Conservation (phyloP, 2,797 vertebrate genomes). For the Hemibagrus guttatus region DNA sequence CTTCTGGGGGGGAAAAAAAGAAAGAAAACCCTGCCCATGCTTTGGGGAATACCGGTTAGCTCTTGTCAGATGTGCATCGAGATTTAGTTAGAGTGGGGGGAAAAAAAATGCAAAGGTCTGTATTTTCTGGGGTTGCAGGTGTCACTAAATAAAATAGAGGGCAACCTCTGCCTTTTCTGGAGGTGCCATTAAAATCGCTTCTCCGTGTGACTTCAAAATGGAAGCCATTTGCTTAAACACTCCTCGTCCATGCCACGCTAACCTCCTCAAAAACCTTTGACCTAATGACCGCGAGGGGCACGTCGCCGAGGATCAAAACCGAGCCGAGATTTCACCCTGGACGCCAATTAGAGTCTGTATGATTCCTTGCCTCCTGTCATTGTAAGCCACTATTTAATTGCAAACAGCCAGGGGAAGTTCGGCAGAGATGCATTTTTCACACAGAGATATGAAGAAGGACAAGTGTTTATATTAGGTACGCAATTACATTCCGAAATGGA, state of each 20-base stretch:
- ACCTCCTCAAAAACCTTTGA: slow-evolving; percentile 67
- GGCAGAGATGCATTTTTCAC: slow-evolving; percentile 18
- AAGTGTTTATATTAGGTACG: slow-evolving; percentile 7
- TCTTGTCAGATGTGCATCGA: slow-evolving; percentile 9
- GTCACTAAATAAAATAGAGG: not conserved
- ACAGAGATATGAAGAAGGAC: not conserved
- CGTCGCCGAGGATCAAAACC: slow-evolving; percentile 73
- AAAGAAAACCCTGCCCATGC: slow-evolving; percentile 18
- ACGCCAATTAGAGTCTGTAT: slow-evolving; percentile 69
- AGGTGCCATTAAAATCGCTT: slow-evolving; percentile 34
- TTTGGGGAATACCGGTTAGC: slow-evolving; percentile 17
- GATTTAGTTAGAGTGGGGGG: not conserved
- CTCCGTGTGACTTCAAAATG: slow-evolving; percentile 59
- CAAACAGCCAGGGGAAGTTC: slow-evolving; percentile 8
- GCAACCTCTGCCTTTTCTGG: slow-evolving; percentile 34
- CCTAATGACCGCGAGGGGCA: slow-evolving; percentile 70
- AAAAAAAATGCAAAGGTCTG: not conserved
- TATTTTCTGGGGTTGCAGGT: not conserved
- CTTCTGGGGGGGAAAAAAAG: slow-evolving; percentile 1
- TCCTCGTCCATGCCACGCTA: slow-evolving; percentile 61
- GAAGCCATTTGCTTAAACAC: slow-evolving; percentile 62
- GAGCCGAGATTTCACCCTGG: slow-evolving; percentile 70
- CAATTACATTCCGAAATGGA: slow-evolving; percentile 23
- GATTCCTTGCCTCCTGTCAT: slow-evolving; percentile 24
- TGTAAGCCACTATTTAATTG: slow-evolving; percentile 27